Conservation (phyloP, 2,797 vertebrate species). For the Poeciliopsis infans region DNA sequence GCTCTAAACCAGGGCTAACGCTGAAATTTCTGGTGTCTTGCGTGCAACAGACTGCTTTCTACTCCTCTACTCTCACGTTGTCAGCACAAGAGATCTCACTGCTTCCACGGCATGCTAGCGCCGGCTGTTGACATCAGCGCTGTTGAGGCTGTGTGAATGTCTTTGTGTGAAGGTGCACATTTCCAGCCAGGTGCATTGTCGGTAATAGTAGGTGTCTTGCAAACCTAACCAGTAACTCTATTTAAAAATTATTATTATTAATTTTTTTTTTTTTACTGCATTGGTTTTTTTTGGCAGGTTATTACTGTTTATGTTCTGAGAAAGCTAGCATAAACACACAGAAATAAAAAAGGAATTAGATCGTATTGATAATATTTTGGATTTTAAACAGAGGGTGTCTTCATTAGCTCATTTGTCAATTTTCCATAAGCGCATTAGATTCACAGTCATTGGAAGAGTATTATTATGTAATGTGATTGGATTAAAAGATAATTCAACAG, state of each 20-base stretch:
- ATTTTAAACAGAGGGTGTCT: not conserved
- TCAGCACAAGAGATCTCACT: conserved; percentile 47
- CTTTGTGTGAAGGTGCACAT: conserved; percentile 21
- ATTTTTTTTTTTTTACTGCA: not conserved
- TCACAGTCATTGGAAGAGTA: conserved; percentile 40
- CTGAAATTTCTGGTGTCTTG: conserved; percentile 1
- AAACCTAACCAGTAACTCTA: not conserved
- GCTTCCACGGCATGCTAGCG: conserved; percentile 28
- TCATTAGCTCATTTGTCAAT: conserved; percentile 20
- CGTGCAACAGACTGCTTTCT: conserved; percentile 24
- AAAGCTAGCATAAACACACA: too few species aligned
- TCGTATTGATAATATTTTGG: not conserved
- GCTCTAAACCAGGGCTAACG: not conserved
- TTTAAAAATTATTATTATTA: not conserved
- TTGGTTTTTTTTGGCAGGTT: not conserved
- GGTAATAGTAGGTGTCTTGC: conserved; percentile 28
- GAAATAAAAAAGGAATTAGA: not conserved
- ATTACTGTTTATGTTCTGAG: not conserved
- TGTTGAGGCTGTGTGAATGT: conserved; percentile 18
- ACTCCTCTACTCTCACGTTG: conserved; percentile 18
- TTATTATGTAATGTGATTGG: conserved; percentile 55
- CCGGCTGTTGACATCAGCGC: conserved; percentile 37
- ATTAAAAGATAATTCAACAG: conserved; percentile 28
- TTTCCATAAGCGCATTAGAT: conserved; percentile 29
- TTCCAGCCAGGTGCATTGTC: conserved; percentile 30